Evolutionary conservation across 53 echinoderm and acorn worm genomes (phyloP).

Genomic region (Patiria pectinifera): DNA sequence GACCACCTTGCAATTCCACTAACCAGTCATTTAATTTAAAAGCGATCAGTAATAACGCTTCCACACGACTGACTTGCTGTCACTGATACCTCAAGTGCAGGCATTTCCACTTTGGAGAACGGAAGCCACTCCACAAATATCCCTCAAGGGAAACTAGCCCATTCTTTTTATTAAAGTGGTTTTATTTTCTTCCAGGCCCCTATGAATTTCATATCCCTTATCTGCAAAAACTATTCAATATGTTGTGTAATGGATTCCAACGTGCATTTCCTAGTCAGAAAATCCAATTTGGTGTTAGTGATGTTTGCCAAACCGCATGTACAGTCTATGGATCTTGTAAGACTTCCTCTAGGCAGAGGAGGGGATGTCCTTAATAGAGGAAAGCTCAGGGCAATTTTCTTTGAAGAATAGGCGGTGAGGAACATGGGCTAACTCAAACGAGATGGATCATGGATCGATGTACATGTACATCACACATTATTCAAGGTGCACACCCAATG

Average conservation of each 20-base stretch:
- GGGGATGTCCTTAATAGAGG: neutral
- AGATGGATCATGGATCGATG: too few species aligned
- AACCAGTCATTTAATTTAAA: neutral
- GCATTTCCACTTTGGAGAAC: neutral
- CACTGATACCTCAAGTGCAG: neutral
- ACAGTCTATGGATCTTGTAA: neutral
- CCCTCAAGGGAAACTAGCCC: neutral
- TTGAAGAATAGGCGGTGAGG: neutral
- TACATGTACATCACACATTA: too few species aligned
- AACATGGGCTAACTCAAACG: neutral
- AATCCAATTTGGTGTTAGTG: neutral
- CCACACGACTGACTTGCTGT: neutral
- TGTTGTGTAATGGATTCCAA: neutral
- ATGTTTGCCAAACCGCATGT: neutral
- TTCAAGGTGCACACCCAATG: too few species aligned
- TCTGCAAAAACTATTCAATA: neutral
- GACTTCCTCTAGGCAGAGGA: too few species aligned
- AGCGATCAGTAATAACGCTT: neutral
- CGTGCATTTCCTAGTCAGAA: neutral
- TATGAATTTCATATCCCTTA: too few species aligned
- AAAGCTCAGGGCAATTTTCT: neutral
- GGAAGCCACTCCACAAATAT: neutral
- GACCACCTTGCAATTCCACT: constrained; percentile 11
- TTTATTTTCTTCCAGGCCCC: too few species aligned
- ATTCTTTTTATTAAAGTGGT: neutral